Evolutionary conservation across 1,140 invertebrate species (phyloP), one percentile per base, ranked within the genome.

Genomic region (Yoshiicerus persimilis): DNA sequence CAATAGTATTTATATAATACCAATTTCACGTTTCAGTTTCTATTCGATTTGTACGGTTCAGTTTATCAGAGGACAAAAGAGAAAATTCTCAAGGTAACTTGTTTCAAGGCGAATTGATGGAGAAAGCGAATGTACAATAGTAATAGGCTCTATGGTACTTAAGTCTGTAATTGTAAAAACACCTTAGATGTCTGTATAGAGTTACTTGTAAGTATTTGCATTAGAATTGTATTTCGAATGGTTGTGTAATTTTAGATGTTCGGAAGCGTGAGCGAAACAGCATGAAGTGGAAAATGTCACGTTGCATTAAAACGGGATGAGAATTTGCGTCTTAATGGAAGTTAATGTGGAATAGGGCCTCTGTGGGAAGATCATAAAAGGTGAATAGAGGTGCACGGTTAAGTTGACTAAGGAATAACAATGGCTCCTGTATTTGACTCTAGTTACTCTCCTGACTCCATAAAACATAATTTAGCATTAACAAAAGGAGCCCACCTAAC

Each of bases 311-410:
- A 84, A 41, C 27, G 83, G 38, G 3, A 84, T 38, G 41, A 47
- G 83, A 84, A 56, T 84, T 84, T 56, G 39, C 83, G 10, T 84
- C 83, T 84, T 84, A 84, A 84, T 84, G 39, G 83, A 84, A 36
- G 41, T 47, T 84, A 80, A 80, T 80, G 34, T 38, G n/a, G 2
- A n/a, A 23, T 38, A 38, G 34, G 11, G 30, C 30, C 34, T 8
- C 16, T 4, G 30, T n/a, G 34, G 30, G 75, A 38, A 10, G n/a
- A 80, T 80, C 75, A 38, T 80, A 38, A 80, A 70, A 80, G 30
- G 75, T 80, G 75, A 80, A 80, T 80, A 20, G 75, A 80, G 34
- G 13, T n/a, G 13, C 30, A 70, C 27, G 0, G 66, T 80, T 9
- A 80, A 80, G 4, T 80, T 16, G 2, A 80, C 75, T 34, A 13